Base-by-base conservation (phyloP, 2,888 invertebrate species). In the Eulithis prunata region DNA sequence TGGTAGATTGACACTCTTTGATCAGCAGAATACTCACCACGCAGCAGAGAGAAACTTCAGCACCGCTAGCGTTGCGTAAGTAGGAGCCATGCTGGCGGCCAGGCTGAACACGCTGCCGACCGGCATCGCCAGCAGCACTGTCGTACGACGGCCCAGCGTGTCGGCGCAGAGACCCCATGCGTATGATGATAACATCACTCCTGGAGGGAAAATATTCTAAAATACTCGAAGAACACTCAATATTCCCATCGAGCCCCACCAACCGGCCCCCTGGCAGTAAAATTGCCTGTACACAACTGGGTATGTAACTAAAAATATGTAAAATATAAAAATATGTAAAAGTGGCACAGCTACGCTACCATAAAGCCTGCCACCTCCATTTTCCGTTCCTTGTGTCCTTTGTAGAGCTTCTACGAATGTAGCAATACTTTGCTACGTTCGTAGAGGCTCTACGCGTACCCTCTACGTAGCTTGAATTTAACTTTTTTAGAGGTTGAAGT, bases 161-260 rank as follows among this genome's bases (percentile, higher is more conserved):
- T 91, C 91, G 0, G 89, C 90, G 28, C 84, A 83, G 0, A 90
- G 78, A 0, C 91, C 91, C 90, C 91, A 91, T 0, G 71, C 83
- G 67, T 89, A 91, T 0, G 91, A 90, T 0, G 88, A 90, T 36
- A 89, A 4, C 85, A 90, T 89, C 0, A 90, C 80, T 64, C 84
- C 84, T 84, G 73, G 0, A 10, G 12, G 12, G 57, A 12, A 52
- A 10, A 8, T 5, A 6, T 11, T 21, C 21, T 2, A 21, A 21
- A 21, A 21, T 21, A 21, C 21, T 21, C 21, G 21, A 21, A 21
- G 21, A 21, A 1, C 21, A 21, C 21, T 21, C 21, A 2, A 21
- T 21, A 21, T 1, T 21, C 21, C 21, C 21, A 21, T 21, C 21
- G 21, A 21, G 21, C 21, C 21, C 21, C 21, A 21, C 21, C 21